Evolutionary conservation across 2,888 invertebrate species (phyloP), one percentile per base, ranked within the genome.

Genomic region (Mayetiola destructor): DNA sequence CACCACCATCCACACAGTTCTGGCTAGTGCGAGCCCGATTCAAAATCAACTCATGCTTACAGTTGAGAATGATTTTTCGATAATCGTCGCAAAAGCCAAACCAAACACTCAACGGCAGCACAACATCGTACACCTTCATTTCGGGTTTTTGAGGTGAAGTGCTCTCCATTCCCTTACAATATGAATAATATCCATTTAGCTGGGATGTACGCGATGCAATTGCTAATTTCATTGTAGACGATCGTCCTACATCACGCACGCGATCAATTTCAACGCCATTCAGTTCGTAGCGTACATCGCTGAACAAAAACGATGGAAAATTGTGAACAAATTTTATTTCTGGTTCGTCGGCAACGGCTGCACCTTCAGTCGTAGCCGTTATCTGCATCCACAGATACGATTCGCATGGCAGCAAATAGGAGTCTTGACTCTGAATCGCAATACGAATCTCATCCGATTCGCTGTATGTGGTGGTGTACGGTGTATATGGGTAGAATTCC

Each of bases 31-130:
- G 65, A 36, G 65, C 61, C 59, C 69, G 62, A 29, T 64, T 63
- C n/a, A 71, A 58, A 37, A 69, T 63, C 36, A 68, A 60, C 61
- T 72, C 69, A 65, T 71, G 69, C 63, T 66, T 67, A 58, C 64
- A 64, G 60, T 71, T 71, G 1, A 70, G 60, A 57, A 69, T 62
- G 55, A 70, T 65, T 63, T 66, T 67, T 36, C 65, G 64, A 59
- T 67, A 71, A 61, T 70, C 66, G 60, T 68, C 67, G 39, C 64
- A 64, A 62, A 68, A 69, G 4, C 67, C 68, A 18, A 70, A 58
- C 16, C 69, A 35, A 57, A 62, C 61, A 56, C 64, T 65, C 30
- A 69, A 60, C 14, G 68, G 67, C 35, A 70, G 60, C 55, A 59
- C 64, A 58, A 66, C 62, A 61, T 66, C 62, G 58, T 66, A 67